Evolutionary conservation across 1,140 invertebrate genomes (phyloP).

Genomic region (Pollicipes pollicipes): DNA sequence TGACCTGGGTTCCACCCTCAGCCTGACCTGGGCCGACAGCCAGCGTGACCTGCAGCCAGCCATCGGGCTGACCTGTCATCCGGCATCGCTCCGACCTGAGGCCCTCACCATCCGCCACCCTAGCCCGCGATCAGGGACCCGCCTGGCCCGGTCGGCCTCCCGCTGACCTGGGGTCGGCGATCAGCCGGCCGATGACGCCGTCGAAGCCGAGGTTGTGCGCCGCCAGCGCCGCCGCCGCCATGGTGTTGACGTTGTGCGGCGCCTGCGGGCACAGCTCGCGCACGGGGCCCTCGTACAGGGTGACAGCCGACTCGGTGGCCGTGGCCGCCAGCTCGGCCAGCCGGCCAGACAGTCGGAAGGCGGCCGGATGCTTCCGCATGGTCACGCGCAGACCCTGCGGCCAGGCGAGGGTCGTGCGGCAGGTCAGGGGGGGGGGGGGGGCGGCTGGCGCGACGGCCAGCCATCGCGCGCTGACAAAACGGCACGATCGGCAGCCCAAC

Average conservation of each 20-base stretch:
- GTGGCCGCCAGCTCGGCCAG: conserved; percentile 30
- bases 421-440: neutral
- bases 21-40: too few relatives aligned
- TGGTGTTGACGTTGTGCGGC: conserved; percentile 44
- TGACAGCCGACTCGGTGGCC: conserved; percentile 22
- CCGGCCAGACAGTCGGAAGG: conserved; percentile 31
- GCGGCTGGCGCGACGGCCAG: too few relatives aligned
- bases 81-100: too few relatives aligned
- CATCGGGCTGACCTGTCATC: too few relatives aligned
- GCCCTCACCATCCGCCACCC: too few relatives aligned
- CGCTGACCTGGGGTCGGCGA: conserved; percentile 35
- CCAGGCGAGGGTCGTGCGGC: conserved; percentile 21
- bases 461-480: too few relatives aligned
- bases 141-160: neutral
- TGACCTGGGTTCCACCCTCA: too few relatives aligned
- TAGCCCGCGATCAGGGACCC: too few relatives aligned
- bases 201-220: conserved; percentile 43
- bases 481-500: too few relatives aligned
- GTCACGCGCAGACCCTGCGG: conserved; percentile 34
- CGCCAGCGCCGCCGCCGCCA: conserved; percentile 39
- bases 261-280: conserved; percentile 36
- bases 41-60: too few relatives aligned
- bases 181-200: conserved; percentile 31
- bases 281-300: conserved; percentile 38
- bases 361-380: conserved; percentile 41